Conservation (phyloP, 2,888 invertebrate species). For the Plagodis dolabraria region DNA sequence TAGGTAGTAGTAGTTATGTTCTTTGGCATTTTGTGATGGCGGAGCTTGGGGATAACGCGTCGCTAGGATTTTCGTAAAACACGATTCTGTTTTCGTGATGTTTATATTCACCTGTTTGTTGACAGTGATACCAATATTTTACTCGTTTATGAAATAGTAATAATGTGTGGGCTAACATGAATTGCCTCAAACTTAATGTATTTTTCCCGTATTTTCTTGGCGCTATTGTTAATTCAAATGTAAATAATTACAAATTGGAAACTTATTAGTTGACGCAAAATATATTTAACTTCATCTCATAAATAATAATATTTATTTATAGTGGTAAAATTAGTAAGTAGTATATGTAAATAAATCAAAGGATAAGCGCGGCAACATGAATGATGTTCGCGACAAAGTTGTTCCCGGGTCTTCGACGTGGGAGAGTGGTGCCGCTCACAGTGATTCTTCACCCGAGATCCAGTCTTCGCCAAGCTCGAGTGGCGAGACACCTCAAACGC, state of each 20-base stretch:
- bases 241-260: slow-evolving; percentile 64
- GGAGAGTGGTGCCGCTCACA: slow-evolving; percentile 69
- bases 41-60: slow-evolving; percentile 74
- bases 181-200: slow-evolving; percentile 49
- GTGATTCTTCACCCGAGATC: slow-evolving; percentile 75
- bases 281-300: not conserved
- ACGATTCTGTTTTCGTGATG: slow-evolving; percentile 59
- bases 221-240: slow-evolving; percentile 69
- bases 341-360: slow-evolving; percentile 20
- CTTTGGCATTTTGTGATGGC: slow-evolving; percentile 74
- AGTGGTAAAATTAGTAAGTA: slow-evolving; percentile 8
- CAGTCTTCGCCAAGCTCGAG: slow-evolving; percentile 75
- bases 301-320: too few relatives aligned
- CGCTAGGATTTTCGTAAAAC: slow-evolving; percentile 66
- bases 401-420: slow-evolving; percentile 77
- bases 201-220: slow-evolving; percentile 57
- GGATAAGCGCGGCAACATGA: slow-evolving; percentile 65
- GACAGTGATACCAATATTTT: slow-evolving; percentile 36
- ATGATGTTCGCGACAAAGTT: slow-evolving; percentile 82
- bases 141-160: slow-evolving; percentile 38
- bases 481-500: slow-evolving; percentile 75
- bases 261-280: slow-evolving; percentile 51
- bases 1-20: slow-evolving; percentile 11
- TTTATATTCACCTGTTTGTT: slow-evolving; percentile 48
- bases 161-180: slow-evolving; percentile 45